Evolutionary conservation across 1,140 invertebrate genomes (phyloP).

Genomic region (Stegodyphus mimosarum): DNA sequence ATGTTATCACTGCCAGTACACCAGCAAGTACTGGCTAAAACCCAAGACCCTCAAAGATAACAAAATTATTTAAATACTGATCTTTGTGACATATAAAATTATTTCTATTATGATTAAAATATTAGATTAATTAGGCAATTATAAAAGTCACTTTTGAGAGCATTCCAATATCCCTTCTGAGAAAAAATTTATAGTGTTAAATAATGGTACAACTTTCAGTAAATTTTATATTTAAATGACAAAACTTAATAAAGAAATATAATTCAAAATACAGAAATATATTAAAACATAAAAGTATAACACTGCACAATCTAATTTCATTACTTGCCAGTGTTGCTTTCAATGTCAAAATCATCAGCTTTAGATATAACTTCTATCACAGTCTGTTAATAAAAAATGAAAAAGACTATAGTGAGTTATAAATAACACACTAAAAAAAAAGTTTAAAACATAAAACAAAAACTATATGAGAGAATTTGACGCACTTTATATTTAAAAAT

Average conservation of each 20-base stretch:
- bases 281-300: background rate
- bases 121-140: too few species aligned
- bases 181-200: too few species aligned
- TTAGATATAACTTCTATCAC: constrained; percentile 70
- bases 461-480: background rate
- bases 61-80: too few species aligned
- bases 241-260: background rate
- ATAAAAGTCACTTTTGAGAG: too few species aligned
- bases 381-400: constrained; percentile 65
- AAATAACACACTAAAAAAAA: background rate
- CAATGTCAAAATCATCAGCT: constrained; percentile 67
- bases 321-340: constrained; percentile 70
- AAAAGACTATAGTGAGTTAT: background rate
- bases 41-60: too few species aligned
- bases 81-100: too few species aligned
- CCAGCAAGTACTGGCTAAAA: too few species aligned
- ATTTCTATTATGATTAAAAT: too few species aligned
- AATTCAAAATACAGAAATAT: background rate
- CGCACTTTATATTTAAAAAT: background rate
- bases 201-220: too few species aligned
- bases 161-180: too few species aligned
- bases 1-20: too few species aligned
- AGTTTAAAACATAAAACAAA: background rate
- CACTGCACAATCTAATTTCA: constrained; percentile 74
- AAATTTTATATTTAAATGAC: too few species aligned